Evolutionary conservation across 2,797 vertebrate genomes (phyloP), one percentile per base, ranked within the genome.

Genomic region (Acanthornis magna): DNA sequence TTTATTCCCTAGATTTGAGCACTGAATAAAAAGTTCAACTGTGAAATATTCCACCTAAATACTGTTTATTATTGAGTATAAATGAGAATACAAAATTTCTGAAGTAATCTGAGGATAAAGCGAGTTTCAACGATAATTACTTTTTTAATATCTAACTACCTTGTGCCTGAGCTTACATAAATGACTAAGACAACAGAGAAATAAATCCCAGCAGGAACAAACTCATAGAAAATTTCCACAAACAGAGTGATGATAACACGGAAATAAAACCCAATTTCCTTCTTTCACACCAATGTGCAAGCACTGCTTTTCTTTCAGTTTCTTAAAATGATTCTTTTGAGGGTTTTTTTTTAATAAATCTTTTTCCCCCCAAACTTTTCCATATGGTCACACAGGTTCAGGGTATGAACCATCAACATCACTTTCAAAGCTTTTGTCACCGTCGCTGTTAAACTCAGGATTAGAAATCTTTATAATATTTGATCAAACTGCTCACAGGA

Each of bases 341-440:
- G 65, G 65, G 29, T 8, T 11, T 3, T 9, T 54, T 74, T 62
- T 27, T 43, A 11, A 9, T 21, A 34, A 57, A 50, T 5, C 12
- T 10, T 40, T 15, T 3, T 4, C 14, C 7, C 12, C 9, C 11
- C 2, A 51, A 36, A 13, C 38, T 19, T 18, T 30, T 65, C 16
- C 25, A 11, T 13, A 4, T 3, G 11, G 9, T 32, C 51, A 66
- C 18, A 54, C 18, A 66, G 10, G 25, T 32, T 14, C 45, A 58
- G 19, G 1, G 4, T 11, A 23, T 1, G 10, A 2, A 30, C 0
- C 17, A 7, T 43, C 17, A 43, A 7, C 42, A 43, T 18, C 42
- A 43, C 17, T 43, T 43, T 18, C 17, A 43, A 43, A 16, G 29
- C 7, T 91, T 80, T 73, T 60, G 23, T 36, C 45, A 34, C 23